Base-by-base conservation (phyloP, 2,888 invertebrate genomes). In the Eremobia ochroleuca region DNA sequence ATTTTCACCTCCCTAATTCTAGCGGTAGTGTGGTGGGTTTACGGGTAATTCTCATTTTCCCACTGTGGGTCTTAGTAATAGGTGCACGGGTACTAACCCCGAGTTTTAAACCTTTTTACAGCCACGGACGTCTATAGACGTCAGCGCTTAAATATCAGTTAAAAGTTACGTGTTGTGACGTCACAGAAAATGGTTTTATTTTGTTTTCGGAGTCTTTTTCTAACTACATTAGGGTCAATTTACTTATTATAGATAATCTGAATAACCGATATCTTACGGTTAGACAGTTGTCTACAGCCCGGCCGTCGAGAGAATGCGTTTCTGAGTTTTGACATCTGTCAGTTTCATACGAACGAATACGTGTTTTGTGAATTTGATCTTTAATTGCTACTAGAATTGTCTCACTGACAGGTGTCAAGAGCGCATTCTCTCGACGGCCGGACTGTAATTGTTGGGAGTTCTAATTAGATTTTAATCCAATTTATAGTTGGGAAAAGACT, bases 41-140 rank as follows among this genome's bases (percentile, higher is more conserved):
- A 84, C 74, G 84, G 81, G 85, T 84, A 66, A 80, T 79, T 73
- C 59, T 84, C 61, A 80, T 55, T 84, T 65, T 11, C 62, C 67
- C 18, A 13, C 13, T 70, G 61, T 52, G 75, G 70, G 62, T 43
- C 4, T 49, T 64, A 85, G 70, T 46, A 9, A 52, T 69, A 79
- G 5, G 55, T 61, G 0, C 13, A 9, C 34, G 68, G 73, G 79
- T 73, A 25, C 68, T 15, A 46, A 55, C 2, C n/a, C n/a, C 68
- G 52, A 46, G 43, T 64, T 34, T 52, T 37, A 84, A 84, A 83
- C 34, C 55, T 84, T 73, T 84, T 73, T 55, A 79, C 65, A 43
- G 80, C 73, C 85, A 82, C 69, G 52, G 3, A 18, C 37, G 82
- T 65, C 18, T 43, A 4, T 58, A 62, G 28, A 72, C 49, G 55